Conservation (phyloP, 2,888 invertebrate genomes). For the Nephrotoma flavescens region DNA sequence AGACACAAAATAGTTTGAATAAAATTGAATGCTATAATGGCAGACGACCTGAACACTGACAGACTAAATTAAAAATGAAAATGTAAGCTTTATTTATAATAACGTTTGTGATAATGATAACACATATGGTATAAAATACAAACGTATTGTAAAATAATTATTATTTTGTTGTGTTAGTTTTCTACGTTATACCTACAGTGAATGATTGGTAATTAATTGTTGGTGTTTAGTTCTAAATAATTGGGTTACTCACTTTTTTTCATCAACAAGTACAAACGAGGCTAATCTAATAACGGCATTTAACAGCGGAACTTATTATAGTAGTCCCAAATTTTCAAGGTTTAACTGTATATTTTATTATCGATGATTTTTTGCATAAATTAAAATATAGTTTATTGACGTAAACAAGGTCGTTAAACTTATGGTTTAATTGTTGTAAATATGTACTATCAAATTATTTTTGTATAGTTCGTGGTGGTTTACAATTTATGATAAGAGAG, state of each 20-base stretch:
- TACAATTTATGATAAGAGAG: not conserved
- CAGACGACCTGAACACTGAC: not conserved
- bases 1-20: not conserved
- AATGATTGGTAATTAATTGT: not conserved
- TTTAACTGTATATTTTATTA: not conserved
- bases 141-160: not conserved
- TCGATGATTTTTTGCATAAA: not conserved
- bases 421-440: not conserved
- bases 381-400: not conserved
- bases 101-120: not conserved
- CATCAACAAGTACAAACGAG: not conserved
- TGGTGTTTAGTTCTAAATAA: not conserved
- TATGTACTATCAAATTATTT: not conserved
- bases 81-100: not conserved
- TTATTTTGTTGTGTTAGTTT: not conserved
- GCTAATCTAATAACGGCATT: not conserved
- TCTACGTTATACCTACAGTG: not conserved
- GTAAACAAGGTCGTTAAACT: not conserved
- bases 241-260: not conserved
- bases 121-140: not conserved
- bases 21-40: not conserved
- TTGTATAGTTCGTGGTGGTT: not conserved
- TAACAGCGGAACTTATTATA: not conserved
- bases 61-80: not conserved
- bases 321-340: not conserved